These are phyloP conservation scores for Erythrolamprus reginae DNA, from an alignment of 2,113 vertebrate species.

Conservation along the genomic window DNA sequence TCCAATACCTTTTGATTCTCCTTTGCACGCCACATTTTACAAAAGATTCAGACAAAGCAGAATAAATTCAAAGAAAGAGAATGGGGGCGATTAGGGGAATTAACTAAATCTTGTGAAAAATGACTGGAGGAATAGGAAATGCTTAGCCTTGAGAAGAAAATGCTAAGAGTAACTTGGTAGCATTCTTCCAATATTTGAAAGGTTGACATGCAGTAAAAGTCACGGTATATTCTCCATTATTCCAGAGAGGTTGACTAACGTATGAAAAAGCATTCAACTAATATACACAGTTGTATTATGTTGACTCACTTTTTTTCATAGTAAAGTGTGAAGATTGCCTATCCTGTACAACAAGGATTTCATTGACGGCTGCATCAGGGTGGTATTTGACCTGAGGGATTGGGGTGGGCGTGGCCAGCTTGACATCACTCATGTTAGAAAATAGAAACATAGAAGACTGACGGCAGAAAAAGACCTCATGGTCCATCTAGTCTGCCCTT, in stretches of 20 bases:
- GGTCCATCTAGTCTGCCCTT: too few relatives aligned
- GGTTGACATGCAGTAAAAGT: not conserved
- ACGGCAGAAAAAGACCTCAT: too few relatives aligned
- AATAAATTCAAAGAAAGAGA: not conserved
- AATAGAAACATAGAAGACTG: too few relatives aligned
- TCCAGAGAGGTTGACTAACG: not conserved
- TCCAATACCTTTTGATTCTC: not conserved
- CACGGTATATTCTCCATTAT: not conserved
- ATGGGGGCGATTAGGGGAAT: not conserved
- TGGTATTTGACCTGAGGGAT: too few relatives aligned
- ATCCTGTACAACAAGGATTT: not conserved
- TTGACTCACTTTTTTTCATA: not conserved
- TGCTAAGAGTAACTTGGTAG: not conserved
- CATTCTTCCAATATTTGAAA: not conserved
- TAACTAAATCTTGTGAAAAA: not conserved
- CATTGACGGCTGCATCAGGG: too few relatives aligned
- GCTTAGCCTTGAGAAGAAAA: not conserved
- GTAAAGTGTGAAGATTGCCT: not conserved
- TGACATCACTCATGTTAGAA: too few relatives aligned
- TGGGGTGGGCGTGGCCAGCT: too few relatives aligned
- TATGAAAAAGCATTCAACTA: not conserved
- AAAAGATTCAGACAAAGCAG: not conserved
- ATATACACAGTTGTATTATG: not conserved
- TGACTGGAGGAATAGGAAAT: not conserved
- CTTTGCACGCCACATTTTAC: not conserved